phyloP scores from a whole-genome alignment of 37 sponge, comb jelly and placozoan species.

The Haliclona indistincta region DNA sequence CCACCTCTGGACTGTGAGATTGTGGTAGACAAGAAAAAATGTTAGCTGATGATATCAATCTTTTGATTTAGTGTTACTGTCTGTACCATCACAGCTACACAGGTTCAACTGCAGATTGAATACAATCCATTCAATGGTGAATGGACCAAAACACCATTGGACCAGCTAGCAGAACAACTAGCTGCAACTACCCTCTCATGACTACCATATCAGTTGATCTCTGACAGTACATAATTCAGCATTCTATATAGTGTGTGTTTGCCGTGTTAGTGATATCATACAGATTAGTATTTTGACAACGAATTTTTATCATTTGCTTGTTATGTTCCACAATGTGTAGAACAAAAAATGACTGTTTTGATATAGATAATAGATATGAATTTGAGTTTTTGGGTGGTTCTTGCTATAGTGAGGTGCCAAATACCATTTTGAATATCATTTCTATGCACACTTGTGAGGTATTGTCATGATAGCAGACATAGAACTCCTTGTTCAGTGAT shows the following conservation, averaged over 20 bases:
- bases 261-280: too few species aligned
- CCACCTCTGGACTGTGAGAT: slow-evolving; percentile 30
- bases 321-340: too few species aligned
- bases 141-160: slow-evolving; percentile 37
- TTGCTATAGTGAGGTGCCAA: slow-evolving; percentile 29
- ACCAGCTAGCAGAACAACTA: neutral
- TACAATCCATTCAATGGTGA: slow-evolving; percentile 62
- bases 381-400: too few species aligned
- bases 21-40: slow-evolving; percentile 3
- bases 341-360: too few species aligned
- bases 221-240: too few species aligned
- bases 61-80: neutral
- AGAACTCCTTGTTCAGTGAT: slow-evolving; percentile 36
- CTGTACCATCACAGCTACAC: neutral
- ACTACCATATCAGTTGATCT: too few species aligned
- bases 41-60: neutral
- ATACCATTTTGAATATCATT: slow-evolving; percentile 67
- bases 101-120: slow-evolving; percentile 2
- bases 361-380: too few species aligned
- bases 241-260: too few species aligned
- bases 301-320: too few species aligned
- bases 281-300: too few species aligned
- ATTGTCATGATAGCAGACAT: slow-evolving; percentile 70
- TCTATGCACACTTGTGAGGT: slow-evolving; percentile 60
- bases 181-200: neutral